These are phyloP conservation scores for Molossus alvarezi DNA, from an alignment of 2,797 vertebrate species.

Conservation along the genomic window DNA sequence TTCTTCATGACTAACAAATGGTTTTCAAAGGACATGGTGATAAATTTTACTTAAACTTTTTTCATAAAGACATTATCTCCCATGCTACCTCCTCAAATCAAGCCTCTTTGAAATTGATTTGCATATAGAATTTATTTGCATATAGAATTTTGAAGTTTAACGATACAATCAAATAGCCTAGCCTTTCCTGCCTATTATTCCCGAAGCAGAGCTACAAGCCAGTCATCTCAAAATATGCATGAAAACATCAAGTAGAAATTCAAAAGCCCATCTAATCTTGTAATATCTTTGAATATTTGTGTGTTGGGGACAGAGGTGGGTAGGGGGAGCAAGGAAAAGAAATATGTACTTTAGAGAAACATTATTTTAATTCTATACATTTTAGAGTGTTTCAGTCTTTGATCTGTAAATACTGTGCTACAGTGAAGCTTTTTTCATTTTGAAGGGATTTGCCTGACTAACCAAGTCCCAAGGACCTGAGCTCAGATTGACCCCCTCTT, in stretches of 20 bases:
- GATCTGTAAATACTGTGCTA: background rate
- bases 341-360: background rate
- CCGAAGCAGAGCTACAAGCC: slow-evolving; percentile 74
- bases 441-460: slow-evolving; percentile 53
- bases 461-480: slow-evolving; percentile 14
- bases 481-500: background rate
- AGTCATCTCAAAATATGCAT: slow-evolving; percentile 72
- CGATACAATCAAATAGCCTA: slow-evolving; percentile 79
- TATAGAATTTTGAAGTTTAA: slow-evolving; percentile 81
- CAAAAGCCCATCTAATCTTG: slow-evolving; percentile 70
- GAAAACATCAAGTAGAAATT: slow-evolving; percentile 78
- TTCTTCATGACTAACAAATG: slow-evolving; percentile 73
- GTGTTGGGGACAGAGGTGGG: background rate
- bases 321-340: background rate
- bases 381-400: slow-evolving; percentile 9
- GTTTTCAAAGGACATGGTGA: slow-evolving; percentile 66
- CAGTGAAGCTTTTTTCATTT: background rate
- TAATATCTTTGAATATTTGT: background rate
- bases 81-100: slow-evolving; percentile 78
- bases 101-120: slow-evolving; percentile 83
- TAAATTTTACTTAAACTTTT: slow-evolving; percentile 78
- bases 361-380: slow-evolving; percentile 20
- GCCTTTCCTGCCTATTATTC: slow-evolving; percentile 76
- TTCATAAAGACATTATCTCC: slow-evolving; percentile 33
- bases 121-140: slow-evolving; percentile 83